These are phyloP conservation scores for Hofmannophila pseudospretella DNA, from an alignment of 2,888 invertebrate genomes.

Conservation along the genomic window DNA sequence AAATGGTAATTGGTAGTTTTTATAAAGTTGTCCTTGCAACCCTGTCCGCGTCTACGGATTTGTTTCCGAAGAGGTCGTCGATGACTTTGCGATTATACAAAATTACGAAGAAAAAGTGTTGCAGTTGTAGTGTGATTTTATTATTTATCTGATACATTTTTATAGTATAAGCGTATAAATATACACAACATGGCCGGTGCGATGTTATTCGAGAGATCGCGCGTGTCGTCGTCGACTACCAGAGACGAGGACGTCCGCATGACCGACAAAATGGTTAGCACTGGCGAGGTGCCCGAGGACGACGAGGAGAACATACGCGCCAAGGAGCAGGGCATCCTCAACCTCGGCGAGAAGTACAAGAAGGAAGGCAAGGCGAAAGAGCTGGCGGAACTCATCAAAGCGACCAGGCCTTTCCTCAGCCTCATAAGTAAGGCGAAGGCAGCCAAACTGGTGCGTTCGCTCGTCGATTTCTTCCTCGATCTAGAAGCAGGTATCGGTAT, in stretches of 20 bases:
- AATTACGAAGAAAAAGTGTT: slow-evolving; percentile 74
- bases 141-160: slow-evolving; percentile 51
- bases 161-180: slow-evolving; percentile 70
- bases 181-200: slow-evolving; percentile 89
- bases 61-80: slow-evolving; percentile 68
- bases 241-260: slow-evolving; percentile 86
- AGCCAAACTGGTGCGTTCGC: slow-evolving; percentile 96
- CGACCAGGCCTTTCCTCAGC: slow-evolving; percentile 95
- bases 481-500: slow-evolving; percentile 97
- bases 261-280: slow-evolving; percentile 87
- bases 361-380: slow-evolving; percentile 96
- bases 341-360: slow-evolving; percentile 94
- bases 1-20: slow-evolving; percentile 15
- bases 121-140: slow-evolving; percentile 60
- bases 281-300: slow-evolving; percentile 86
- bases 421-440: slow-evolving; percentile 99
- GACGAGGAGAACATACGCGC: slow-evolving; percentile 94
- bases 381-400: slow-evolving; percentile 94
- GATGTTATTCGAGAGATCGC: slow-evolving; percentile 91
- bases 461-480: slow-evolving; percentile 98
- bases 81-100: slow-evolving; percentile 77
- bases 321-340: slow-evolving; percentile 96
- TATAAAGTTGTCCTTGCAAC: slow-evolving; percentile 35
- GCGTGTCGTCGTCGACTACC: slow-evolving; percentile 85
- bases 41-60: slow-evolving; percentile 71